Percentiles rank a stretch among this genome's conserved stretches.
These are phyloP conservation scores for Heliconius aoede DNA, from an alignment of 2,888 invertebrate species.

Conservation along the genomic window DNA sequence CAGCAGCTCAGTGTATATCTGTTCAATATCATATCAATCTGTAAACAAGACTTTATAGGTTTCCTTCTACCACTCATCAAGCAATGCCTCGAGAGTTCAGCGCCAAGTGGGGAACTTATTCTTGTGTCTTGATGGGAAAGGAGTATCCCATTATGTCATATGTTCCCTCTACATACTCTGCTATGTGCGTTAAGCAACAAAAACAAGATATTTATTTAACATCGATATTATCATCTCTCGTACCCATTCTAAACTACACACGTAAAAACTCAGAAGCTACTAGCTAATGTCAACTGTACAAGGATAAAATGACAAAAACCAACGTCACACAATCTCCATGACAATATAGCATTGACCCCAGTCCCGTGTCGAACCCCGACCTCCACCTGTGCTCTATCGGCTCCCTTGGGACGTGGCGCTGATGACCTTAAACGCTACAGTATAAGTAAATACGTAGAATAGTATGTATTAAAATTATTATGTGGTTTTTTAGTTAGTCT, in stretches of 20 bases:
- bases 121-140: neutral
- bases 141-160: neutral
- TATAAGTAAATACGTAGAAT: slow-evolving; percentile 14
- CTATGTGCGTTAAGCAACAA: neutral
- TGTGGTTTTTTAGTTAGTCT: neutral
- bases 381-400: slow-evolving; percentile 68
- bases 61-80: too few relatives aligned
- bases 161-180: neutral
- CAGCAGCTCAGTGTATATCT: too few relatives aligned
- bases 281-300: slow-evolving; percentile 35
- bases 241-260: neutral
- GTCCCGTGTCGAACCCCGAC: slow-evolving; percentile 63
- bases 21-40: too few relatives aligned
- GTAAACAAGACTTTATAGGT: too few relatives aligned
- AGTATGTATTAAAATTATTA: slow-evolving; percentile 3
- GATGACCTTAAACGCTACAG: slow-evolving; percentile 56
- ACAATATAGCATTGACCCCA: slow-evolving; percentile 77
- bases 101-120: neutral
- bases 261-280: slow-evolving; percentile 22
- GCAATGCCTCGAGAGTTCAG: neutral
- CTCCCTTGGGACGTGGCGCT: slow-evolving; percentile 68
- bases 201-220: too few relatives aligned
- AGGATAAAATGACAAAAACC: slow-evolving; percentile 55
- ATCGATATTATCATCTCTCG: neutral
- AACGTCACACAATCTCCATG: slow-evolving; percentile 68